Base-by-base conservation (phyloP, 2,888 invertebrate species). In the Leucoma salicis region DNA sequence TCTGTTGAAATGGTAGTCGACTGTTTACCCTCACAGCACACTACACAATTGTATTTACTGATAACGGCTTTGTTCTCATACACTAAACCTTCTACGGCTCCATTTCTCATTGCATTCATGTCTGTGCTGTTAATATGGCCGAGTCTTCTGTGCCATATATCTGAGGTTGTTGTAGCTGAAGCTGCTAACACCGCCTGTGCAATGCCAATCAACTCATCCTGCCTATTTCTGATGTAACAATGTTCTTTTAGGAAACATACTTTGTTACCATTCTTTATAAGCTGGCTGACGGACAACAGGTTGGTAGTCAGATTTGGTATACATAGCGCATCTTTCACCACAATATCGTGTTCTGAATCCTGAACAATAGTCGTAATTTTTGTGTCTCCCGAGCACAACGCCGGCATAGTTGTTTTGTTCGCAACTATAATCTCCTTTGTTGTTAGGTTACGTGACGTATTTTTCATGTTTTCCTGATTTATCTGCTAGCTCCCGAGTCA, bases 201-300 rank as follows among this genome's bases (percentile, higher is more conserved):
- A 16, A 16, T 29, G 0, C 36, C 36, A 16, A 36, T 29, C 29
- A 36, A 12, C 8, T 12, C 29, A 29, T 29, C 16, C 18, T 36
- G 36, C 2, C n/a, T 2, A 36, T 36, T 29, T 1, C 29, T 11
- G 0, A 36, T 35, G 8, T 35, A 27, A 15, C 35, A 35, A 35
- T 0, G 0, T 5, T 35, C 27, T 2, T 3, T 0, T 14, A 24
- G 8, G 4, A 34, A 34, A 14, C 12, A 24, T 0, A 34, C 24
- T 34, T 34, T 21, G n/a, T 34, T 34, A 10, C 34, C 34, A 24
- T 34, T 5, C 14, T 13, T 21, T 14, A 34, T 21, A 7, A 34
- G 24, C 14, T 34, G 24, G 13, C 34, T 34, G 3, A 34, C 34
- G 3, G 34, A 34, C 2, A 34, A 24, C 0, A 34, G 10, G 14